Evolutionary conservation across 2,113 vertebrate genomes (phyloP), one percentile per base, ranked within the genome.

Genomic region (Anguilla rostrata): DNA sequence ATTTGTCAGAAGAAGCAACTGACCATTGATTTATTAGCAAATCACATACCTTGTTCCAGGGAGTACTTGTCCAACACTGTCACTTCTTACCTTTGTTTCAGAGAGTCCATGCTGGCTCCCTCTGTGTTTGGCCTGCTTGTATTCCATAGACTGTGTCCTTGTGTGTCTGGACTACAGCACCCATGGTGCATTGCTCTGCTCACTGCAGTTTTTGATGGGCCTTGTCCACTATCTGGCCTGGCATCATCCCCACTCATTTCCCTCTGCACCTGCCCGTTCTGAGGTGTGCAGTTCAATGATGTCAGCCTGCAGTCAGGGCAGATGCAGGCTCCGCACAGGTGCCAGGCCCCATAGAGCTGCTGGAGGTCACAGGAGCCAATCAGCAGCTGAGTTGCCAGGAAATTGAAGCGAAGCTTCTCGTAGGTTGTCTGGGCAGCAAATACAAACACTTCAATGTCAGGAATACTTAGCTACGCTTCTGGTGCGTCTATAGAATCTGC

Each of bases 371-470:
- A 56, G 43, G 20, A 71, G 79, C 57, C 53, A 12, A 40, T 46
- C 39, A 82, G 39, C 80, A 86, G 85, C 78, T 29, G 14, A 26
- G 18, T 34, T 39, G 49, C 78, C 49, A 86, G 22, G 78, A 86
- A 16, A 16, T 22, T 41, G 34, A 81, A 39, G 22, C n/a, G 26
- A 40, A 60, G 18, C 56, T 82, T 40, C n/a, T 82, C 40, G n/a
- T 39, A 82, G 79, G 85, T 82, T 20, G 39, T 60, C 85, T 39
- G 39, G 40, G 29, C 14, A 46, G 46, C 57, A n/a, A 9, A 12
- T 15, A 82, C 57, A 41, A 41, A 66, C 53, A 29, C 9, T 46
- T 4, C 43, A 46, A 46, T 46, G 43, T 46, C 8, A 46, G 8
- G 43, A 46, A 46, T 46, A 46, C 43, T 46, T 46, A 4, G 0